Conservation (phyloP, 2,113 vertebrate species). For the Capricornis sumatraensis region DNA sequence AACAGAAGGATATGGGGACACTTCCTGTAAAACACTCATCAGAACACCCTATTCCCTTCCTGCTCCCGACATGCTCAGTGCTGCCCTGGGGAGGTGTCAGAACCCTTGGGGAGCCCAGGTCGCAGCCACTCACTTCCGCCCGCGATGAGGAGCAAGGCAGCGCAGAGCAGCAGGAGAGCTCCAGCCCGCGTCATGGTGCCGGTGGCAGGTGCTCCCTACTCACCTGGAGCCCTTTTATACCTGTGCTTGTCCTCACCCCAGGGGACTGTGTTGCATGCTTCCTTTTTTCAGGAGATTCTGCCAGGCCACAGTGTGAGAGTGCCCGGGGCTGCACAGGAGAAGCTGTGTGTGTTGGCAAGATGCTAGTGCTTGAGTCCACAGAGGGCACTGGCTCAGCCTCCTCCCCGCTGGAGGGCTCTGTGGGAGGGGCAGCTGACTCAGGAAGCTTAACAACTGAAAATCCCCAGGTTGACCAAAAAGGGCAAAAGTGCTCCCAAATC, state of each 20-base stretch:
- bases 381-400: not conserved
- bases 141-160: accelerated
- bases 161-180: not conserved
- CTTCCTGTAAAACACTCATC: not conserved
- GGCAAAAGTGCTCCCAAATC: not conserved
- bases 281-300: not conserved
- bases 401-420: not conserved
- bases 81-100: not conserved
- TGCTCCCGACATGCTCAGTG: not conserved
- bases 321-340: not conserved
- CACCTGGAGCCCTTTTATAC: not conserved
- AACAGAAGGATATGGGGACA: not conserved
- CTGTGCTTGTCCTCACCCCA: not conserved
- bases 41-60: not conserved
- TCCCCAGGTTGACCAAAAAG: not conserved
- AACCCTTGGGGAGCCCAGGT: not conserved
- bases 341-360: not conserved
- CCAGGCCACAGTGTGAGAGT: not conserved
- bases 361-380: not conserved
- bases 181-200: not conserved
- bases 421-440: not conserved
- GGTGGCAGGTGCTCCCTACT: not conserved
- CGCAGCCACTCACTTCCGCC: not conserved
- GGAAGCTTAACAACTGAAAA: not conserved
- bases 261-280: not conserved